Conservation (phyloP, 30 jellyfish, hydroid and myxozoan species). For the Sanderia malayensis region DNA sequence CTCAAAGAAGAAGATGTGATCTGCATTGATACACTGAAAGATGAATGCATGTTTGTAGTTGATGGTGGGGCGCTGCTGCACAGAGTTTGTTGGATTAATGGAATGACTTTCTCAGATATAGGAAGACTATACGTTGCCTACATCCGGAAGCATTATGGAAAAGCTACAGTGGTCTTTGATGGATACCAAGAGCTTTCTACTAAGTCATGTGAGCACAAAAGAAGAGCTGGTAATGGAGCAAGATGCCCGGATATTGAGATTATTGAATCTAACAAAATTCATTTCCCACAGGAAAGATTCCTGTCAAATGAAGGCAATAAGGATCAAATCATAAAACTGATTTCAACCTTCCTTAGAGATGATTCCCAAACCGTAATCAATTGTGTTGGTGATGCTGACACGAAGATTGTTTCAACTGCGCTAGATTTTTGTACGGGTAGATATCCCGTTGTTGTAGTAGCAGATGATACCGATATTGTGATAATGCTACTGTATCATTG, state of each 20-base stretch:
- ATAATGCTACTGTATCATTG: conserved; percentile 43
- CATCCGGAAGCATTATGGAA: conserved; percentile 30
- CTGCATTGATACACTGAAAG: not conserved
- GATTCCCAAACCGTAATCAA: conserved; percentile 14
- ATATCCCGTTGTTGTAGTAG: conserved; percentile 16
- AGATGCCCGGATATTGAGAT: conserved; percentile 50
- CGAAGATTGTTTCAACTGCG: conserved; percentile 36
- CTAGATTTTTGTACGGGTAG: conserved; percentile 21
- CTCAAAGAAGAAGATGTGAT: conserved; percentile 20
- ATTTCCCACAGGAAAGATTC: conserved; percentile 25
- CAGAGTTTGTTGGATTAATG: conserved; percentile 55
- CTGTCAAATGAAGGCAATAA: conserved; percentile 37
- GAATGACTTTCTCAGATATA: conserved; percentile 31
- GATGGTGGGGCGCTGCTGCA: conserved; percentile 70
- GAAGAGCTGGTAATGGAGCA: conserved; percentile 33
- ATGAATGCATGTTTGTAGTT: conserved; percentile 11
- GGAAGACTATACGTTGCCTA: conserved; percentile 16
- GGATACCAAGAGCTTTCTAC: conserved; percentile 35
- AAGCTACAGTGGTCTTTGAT: conserved; percentile 33
- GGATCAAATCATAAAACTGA: conserved; percentile 14
- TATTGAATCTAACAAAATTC: conserved; percentile 15
- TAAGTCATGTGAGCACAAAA: conserved; percentile 36
- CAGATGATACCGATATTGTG: conserved; percentile 39
- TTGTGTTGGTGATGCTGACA: conserved; percentile 60
- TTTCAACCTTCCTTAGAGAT: conserved; percentile 25